These are phyloP conservation scores for Neodiprion virginianus DNA, from an alignment of 1,140 invertebrate genomes.

Conservation along the genomic window DNA sequence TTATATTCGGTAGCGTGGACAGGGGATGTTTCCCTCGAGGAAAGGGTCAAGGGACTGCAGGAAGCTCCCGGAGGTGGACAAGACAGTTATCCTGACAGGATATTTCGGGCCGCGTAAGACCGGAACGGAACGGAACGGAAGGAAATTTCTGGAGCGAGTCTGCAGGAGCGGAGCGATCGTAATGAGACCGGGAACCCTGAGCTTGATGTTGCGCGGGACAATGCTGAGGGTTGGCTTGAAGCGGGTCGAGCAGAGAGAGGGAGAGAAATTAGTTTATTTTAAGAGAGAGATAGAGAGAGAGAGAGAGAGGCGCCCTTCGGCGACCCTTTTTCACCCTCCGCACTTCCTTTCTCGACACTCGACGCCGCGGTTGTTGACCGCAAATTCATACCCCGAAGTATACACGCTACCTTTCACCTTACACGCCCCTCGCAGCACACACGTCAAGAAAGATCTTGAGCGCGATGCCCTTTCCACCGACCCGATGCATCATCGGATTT, in stretches of 20 bases:
- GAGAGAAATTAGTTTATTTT: too few species aligned
- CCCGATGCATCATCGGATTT: too few species aligned
- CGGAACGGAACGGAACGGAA: not conserved
- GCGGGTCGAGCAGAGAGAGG: not conserved
- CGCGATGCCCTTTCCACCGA: too few species aligned
- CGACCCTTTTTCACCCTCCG: slow-evolving; percentile 26
- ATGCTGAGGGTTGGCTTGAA: slow-evolving; percentile 13
- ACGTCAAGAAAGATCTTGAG: not conserved
- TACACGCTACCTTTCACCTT: too few species aligned
- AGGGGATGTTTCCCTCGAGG: too few species aligned
- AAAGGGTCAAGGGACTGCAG: too few species aligned
- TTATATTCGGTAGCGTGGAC: too few species aligned
- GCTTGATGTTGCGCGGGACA: slow-evolving; percentile 9
- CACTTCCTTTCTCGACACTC: not conserved
- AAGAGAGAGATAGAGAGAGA: too few species aligned
- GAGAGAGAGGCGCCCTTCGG: slow-evolving; percentile 21
- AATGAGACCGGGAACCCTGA: not conserved
- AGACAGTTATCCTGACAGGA: too few species aligned
- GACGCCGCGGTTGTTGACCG: slow-evolving; percentile 31
- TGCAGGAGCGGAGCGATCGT: not conserved
- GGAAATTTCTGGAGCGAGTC: too few species aligned
- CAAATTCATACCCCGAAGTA: slow-evolving; percentile 19
- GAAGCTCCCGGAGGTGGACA: too few species aligned
- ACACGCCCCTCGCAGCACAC: slow-evolving; percentile 1
- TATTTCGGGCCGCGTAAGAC: too few species aligned